Base-by-base conservation (phyloP, 2,888 invertebrate genomes). In the Caenorhabditis uteleia region DNA sequence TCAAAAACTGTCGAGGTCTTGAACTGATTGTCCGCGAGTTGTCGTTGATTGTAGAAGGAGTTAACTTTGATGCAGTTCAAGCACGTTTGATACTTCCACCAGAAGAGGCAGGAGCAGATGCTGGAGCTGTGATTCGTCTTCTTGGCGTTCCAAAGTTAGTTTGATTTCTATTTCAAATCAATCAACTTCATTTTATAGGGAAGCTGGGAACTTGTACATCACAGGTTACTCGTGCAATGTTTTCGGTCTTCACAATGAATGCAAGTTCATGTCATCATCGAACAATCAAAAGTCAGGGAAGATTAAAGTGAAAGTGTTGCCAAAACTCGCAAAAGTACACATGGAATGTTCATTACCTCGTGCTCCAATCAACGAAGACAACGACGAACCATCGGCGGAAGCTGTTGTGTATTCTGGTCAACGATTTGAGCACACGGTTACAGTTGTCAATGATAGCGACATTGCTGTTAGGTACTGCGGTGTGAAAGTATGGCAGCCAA, bases 361-460 rank as follows among this genome's bases (percentile, higher is more conserved):
- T 8, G 77, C 79, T 5, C 82, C 80, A 7, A 71, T 79, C 26
- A 57, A 72, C 26, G 75, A 77, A 31, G 73, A 72, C 7, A 70
- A 78, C 29, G 70, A 65, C n/a, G 78, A 74, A 39, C 62, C 69
- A 10, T 70, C 74, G 10, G 76, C 78, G 0, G 82, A 82, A 56
- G 64, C 74, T 18, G 77, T 73, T 16, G 75, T 82, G 6, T 82
- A 78, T 54, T 75, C 77, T 18, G 82, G 82, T 18, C 82, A 82
- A 57, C 77, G 79, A 18, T 79, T 81, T 50, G 66, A 69, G 8
- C 79, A 81, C 56, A 71, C 75, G 1, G 58, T 82, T 14, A 74
- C 68, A 3, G 56, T 82, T 7, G 54, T 59, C 16, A 82, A 82
- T 50, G 60, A 65, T 47, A 68, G 57, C 18, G 55, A 57, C 39